Conservation (phyloP, 2,888 invertebrate genomes). For the Amblyteles armatorius region DNA sequence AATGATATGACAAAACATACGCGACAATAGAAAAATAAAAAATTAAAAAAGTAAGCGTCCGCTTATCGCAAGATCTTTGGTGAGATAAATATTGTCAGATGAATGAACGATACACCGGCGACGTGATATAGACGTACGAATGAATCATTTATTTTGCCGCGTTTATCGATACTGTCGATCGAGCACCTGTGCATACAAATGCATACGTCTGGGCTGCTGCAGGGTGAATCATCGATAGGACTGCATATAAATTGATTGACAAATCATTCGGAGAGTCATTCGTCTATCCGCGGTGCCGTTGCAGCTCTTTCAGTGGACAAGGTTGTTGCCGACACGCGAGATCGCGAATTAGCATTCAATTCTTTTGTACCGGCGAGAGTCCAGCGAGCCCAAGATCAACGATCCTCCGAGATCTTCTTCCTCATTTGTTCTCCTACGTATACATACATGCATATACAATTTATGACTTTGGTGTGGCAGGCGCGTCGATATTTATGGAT, state of each 20-base stretch:
- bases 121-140: conserved; percentile 32
- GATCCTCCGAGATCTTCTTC: conserved; percentile 33
- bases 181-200: conserved; percentile 53
- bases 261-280: conserved; percentile 38
- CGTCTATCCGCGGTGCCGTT: conserved; percentile 40
- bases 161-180: conserved; percentile 60
- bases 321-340: conserved; percentile 48
- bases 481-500: conserved; percentile 12
- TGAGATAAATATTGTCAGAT: conserved; percentile 21
- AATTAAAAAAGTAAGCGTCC: background rate
- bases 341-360: conserved; percentile 41
- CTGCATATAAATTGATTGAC: conserved; percentile 60
- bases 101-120: conserved; percentile 48
- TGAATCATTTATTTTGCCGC: conserved; percentile 57
- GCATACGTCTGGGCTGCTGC: conserved; percentile 37
- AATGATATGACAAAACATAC: background rate
- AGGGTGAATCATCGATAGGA: conserved; percentile 39
- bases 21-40: conserved; percentile 1
- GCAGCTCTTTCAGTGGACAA: conserved; percentile 20
- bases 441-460: conserved; percentile 23
- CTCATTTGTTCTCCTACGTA: background rate
- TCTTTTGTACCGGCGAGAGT: conserved; percentile 10
- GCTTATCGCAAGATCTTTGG: conserved; percentile 14
- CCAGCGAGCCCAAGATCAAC: conserved; percentile 34
- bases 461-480: background rate